Percentiles rank a stretch among this genome's conserved stretches.
Conservation (phyloP, 1,140 invertebrate genomes). For the Reticulitermes speratus region DNA sequence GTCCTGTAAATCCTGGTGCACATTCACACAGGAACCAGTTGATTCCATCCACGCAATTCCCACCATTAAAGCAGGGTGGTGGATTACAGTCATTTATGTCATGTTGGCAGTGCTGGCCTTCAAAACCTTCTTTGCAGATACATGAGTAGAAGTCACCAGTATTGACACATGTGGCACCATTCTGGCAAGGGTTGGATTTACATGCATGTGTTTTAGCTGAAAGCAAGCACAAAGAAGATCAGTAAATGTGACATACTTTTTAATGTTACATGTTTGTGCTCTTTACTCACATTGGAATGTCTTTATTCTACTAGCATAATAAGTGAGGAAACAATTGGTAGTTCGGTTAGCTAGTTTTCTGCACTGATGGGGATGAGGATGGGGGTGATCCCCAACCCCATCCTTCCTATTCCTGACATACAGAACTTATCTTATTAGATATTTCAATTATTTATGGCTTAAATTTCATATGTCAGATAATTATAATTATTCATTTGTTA, state of each 20-base stretch:
- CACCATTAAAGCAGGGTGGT: slow-evolving; percentile 72
- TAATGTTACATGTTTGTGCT: no score
- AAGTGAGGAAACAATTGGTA: no score
- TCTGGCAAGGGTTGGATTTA: slow-evolving; percentile 66
- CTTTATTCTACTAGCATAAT: no score
- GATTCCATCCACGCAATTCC: slow-evolving; percentile 74
- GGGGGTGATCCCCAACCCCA: no score
- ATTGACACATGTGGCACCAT: slow-evolving; percentile 72
- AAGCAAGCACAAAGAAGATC: background rate
- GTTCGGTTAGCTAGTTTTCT: no score
- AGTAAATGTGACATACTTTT: background rate
- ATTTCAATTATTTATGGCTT: no score
- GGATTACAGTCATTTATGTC: slow-evolving; percentile 64
- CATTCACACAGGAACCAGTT: slow-evolving; percentile 79
- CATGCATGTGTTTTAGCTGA: slow-evolving; percentile 67
- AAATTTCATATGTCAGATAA: no score
- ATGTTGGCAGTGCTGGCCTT: slow-evolving; percentile 61
- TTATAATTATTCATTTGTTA: no score
- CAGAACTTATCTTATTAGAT: no score
- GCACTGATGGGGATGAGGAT: no score
- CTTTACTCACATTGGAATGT: no score
- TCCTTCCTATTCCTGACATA: no score
- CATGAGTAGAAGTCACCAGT: slow-evolving; percentile 67
- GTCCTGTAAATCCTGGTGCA: slow-evolving; percentile 68
- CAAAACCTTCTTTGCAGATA: slow-evolving; percentile 65